These are phyloP conservation scores for Eidolon dupreanum DNA, from an alignment of 2,797 vertebrate species.

Conservation along the genomic window DNA sequence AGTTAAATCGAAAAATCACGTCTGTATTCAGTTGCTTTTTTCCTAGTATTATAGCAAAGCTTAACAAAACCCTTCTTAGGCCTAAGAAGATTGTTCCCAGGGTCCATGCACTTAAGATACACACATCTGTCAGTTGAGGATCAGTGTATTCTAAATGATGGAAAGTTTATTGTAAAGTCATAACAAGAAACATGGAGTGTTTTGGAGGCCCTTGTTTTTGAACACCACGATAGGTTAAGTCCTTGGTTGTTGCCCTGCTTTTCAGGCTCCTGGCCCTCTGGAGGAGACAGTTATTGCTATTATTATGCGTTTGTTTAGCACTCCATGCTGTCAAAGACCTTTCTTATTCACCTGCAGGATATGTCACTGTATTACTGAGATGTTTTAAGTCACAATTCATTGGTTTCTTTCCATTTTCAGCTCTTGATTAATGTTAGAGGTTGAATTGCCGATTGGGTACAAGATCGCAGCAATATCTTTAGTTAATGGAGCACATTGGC, in stretches of 20 bases:
- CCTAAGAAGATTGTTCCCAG: constrained; percentile 22
- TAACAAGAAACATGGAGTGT: constrained; percentile 11
- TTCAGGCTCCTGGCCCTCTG: background rate
- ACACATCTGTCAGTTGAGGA: background rate
- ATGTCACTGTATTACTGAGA: constrained; percentile 19
- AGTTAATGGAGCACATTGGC: background rate
- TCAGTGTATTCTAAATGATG: constrained; percentile 24
- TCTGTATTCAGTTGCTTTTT: constrained; percentile 73
- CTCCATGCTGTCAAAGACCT: background rate
- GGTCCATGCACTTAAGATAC: background rate
- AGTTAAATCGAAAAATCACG: constrained; percentile 80
- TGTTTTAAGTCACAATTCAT: constrained; percentile 31
- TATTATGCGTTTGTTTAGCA: background rate
- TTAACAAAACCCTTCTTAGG: constrained; percentile 73
- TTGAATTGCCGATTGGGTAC: background rate
- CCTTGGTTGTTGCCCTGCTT: background rate
- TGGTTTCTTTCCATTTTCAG: constrained; percentile 13
- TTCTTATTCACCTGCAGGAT: background rate
- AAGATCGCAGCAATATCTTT: constrained; percentile 27
- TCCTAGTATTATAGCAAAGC: constrained; percentile 66
- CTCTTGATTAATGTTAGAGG: constrained; percentile 25
- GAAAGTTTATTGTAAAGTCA: constrained; percentile 37
- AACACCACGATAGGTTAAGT: background rate
- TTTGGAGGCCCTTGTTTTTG: background rate
- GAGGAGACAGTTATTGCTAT: background rate